Percentiles rank a stretch among this genome's conserved stretches.
phyloP scores from a whole-genome alignment of 35 echinoderm and acorn worm genomes.

The Anneissia japonica region DNA sequence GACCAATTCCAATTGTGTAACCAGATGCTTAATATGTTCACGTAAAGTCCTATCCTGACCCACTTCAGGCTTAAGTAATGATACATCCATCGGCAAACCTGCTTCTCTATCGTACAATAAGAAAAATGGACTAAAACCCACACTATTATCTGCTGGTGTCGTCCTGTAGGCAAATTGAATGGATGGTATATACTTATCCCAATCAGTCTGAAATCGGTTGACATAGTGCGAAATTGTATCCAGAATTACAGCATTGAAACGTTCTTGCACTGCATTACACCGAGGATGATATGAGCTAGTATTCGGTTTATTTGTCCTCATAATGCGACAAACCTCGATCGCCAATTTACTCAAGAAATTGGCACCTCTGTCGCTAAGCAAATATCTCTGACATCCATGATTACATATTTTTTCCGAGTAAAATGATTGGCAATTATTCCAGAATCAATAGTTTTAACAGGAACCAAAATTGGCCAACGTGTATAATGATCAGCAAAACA shows the following conservation, averaged over 20 bases:
- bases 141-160: too few species aligned
- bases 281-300: constrained; percentile 12
- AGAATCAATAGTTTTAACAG: background rate
- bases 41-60: too few species aligned
- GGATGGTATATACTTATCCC: background rate
- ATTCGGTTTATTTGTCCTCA: constrained; percentile 3
- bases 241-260: constrained; percentile 16
- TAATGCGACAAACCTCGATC: background rate
- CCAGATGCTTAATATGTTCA: too few species aligned
- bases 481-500: constrained; percentile 12
- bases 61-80: too few species aligned
- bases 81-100: too few species aligned
- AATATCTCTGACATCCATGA: background rate
- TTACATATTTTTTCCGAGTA: constrained; percentile 5
- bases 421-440: background rate
- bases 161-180: background rate
- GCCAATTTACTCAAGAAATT: constrained; percentile 22
- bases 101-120: too few species aligned
- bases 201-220: constrained; percentile 3
- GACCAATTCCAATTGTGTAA: too few species aligned
- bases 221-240: constrained; percentile 20
- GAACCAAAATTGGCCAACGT: constrained; percentile 4
- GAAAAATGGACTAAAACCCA: too few species aligned
- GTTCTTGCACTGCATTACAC: constrained; percentile 16
- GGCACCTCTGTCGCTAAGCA: constrained; percentile 4